Evolutionary conservation across 2,113 vertebrate genomes (phyloP), one percentile per base, ranked within the genome.

Genomic region (Rhipidura dahli): DNA sequence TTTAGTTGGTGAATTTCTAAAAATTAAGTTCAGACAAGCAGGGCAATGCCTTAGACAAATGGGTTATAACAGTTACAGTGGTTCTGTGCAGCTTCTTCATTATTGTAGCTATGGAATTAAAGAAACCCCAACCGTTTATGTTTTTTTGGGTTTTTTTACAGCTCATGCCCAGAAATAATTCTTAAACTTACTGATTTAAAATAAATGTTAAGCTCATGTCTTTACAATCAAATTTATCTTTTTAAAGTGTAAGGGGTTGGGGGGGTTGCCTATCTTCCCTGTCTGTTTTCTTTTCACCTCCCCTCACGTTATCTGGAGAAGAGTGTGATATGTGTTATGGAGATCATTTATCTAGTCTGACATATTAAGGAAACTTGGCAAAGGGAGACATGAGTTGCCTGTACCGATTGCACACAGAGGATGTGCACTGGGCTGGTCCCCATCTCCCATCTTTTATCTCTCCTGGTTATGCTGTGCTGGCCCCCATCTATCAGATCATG

Each of bases 1-100:
- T 81, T 93, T 86, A 86, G 79, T 22, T 89, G 44, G 83, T 94
- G 77, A 71, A 83, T 96, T 92, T 95, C 90, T 90, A 39, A 95
- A 96, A 90, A 56, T 53, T 51, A 92, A 86, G 24, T 68, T 92
- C 83, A 64, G 76, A 80, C 68, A 71, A 49, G 37, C 15, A 49
- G n/a, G 47, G 60, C 86, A 66, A 51, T 44, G 40, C 15, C 45
- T 68, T 83, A 60, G 45, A 75, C 3, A 6, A 82, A 87, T 45
- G 31, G 82, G 35, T 83, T 66, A 30, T 79, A 90, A 54, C 44
- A 73, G 40, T 92, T 92, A 13, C 6, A 90, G 68, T 24, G 81
- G 22, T 81, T 93, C 24, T 7, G 0, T 68, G 51, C 56, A 82
- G 44, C 21, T 60, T 78, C 65, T 71, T 95, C 49, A 33, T 83